Evolutionary conservation across 2,113 vertebrate species (phyloP), one percentile per base, ranked within the genome.

Genomic region (Malurus elegans): DNA sequence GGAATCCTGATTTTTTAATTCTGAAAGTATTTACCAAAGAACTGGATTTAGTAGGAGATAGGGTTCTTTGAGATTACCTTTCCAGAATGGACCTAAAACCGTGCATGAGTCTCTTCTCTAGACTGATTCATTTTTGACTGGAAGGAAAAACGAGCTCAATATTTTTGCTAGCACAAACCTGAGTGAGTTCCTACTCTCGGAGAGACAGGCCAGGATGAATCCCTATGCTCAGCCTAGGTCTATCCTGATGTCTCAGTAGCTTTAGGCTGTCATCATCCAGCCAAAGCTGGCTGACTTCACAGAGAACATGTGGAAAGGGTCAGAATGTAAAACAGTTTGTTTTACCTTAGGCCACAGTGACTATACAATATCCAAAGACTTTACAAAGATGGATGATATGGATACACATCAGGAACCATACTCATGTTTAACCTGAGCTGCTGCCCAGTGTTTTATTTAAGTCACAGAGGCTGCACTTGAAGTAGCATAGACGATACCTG

Each of bases 21-120:
- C 17, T 53, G 44, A 50, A 87, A 64, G 3, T 29, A n/a, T 61
- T 78, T 70, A 65, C 9, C 26, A 57, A 81, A 34, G 6, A 61
- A 51, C 1, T 65, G n/a, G 26, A 60, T 47, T 34, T 60, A 29
- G 4, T 11, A 60, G 14, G 18, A 54, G 29, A 51, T 45, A 26
- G 0, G 2, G 3, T 44, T 40, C 12, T 12, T 67, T 0, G 2
- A 57, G 47, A 34, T 10, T 78, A 4, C n/a, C 15, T 71, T 54
- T 78, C 21, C 34, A 62, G 34, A 24, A 26, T 29, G 11, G 8
- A 20, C 13, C 34, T 29, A 24, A 86, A 18, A 57, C 28, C 23
- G 21, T 7, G 2, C 10, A 24, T 7, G 9, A 53, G 3, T 6
- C 3, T 66, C 10, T 88, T 78, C 32, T 56, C 24, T 36, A 47